A percentile compares a stretch with the other conserved stretches of the same genome.
Evolutionary conservation across 2,888 invertebrate genomes (phyloP).

Genomic region (Caenorhabditis sp.): DNA sequence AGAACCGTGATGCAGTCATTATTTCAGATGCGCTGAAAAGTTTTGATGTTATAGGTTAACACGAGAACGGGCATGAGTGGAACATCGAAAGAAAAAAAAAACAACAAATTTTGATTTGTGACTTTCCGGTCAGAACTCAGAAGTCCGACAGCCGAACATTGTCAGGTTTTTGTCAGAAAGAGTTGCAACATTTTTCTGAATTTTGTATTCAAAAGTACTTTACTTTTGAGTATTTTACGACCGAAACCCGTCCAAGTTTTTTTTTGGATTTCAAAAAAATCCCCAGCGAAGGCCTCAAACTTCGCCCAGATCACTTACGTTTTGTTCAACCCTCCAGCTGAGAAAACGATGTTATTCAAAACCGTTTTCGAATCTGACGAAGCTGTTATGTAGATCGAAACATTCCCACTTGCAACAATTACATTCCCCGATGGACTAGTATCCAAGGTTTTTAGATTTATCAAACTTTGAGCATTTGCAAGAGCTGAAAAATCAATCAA

Average conservation of each 20-base stretch:
- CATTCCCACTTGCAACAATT: not conserved
- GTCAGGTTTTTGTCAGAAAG: too few species aligned
- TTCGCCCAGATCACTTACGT: not conserved
- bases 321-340: not conserved
- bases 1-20: not conserved
- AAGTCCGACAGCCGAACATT: too few species aligned
- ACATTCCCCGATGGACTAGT: not conserved
- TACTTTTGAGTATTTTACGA: too few species aligned
- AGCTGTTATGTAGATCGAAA: not conserved
- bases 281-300: not conserved
- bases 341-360: not conserved
- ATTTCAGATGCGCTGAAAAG: not conserved
- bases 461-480: not conserved
- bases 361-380: not conserved
- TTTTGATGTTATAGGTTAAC: too few species aligned
- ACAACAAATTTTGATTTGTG: too few species aligned
- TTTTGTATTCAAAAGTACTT: too few species aligned
- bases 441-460: not conserved
- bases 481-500: not conserved
- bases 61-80: too few species aligned
- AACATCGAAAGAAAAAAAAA: too few species aligned
- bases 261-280: too few species aligned
- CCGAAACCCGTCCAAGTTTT: too few species aligned
- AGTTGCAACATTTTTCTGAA: too few species aligned
- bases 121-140: too few species aligned